phyloP scores from a whole-genome alignment of 1,140 invertebrate species.

The Philopotamus ludificatus region DNA sequence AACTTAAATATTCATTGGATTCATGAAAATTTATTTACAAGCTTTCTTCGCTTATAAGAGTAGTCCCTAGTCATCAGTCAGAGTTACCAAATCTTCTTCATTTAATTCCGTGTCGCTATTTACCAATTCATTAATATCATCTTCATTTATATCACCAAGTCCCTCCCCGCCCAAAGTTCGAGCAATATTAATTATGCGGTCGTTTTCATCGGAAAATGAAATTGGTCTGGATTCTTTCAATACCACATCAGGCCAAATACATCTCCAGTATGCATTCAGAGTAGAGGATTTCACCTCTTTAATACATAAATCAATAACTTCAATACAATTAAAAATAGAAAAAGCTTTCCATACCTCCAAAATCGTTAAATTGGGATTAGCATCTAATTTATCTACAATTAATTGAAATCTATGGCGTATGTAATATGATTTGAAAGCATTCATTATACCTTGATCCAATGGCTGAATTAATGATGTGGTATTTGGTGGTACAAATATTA shows the following conservation, averaged over 20 bases:
- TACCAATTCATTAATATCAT: constrained; percentile 4
- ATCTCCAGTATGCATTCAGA: constrained; percentile 29
- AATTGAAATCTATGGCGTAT: constrained; percentile 31
- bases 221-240: background rate
- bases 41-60: too few species aligned
- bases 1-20: too few species aligned
- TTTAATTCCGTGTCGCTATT: background rate
- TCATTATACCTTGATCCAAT: too few species aligned
- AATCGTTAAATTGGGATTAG: constrained; percentile 10
- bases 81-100: too few species aligned
- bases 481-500: too few species aligned
- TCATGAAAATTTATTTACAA: too few species aligned
- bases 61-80: too few species aligned
- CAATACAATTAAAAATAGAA: constrained; percentile 24
- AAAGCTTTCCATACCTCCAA: constrained; percentile 32
- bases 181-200: constrained; percentile 22
- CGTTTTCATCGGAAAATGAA: constrained; percentile 2
- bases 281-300: constrained; percentile 25
- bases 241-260: too few species aligned
- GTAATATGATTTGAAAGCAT: too few species aligned
- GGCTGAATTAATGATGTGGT: too few species aligned
- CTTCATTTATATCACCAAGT: background rate
- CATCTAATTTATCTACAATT: constrained; percentile 23
- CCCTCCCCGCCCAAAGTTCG: too few species aligned
- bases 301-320: constrained; percentile 11